phyloP scores from a whole-genome alignment of 1,140 invertebrate genomes.

The Diabrotica virgifera region DNA sequence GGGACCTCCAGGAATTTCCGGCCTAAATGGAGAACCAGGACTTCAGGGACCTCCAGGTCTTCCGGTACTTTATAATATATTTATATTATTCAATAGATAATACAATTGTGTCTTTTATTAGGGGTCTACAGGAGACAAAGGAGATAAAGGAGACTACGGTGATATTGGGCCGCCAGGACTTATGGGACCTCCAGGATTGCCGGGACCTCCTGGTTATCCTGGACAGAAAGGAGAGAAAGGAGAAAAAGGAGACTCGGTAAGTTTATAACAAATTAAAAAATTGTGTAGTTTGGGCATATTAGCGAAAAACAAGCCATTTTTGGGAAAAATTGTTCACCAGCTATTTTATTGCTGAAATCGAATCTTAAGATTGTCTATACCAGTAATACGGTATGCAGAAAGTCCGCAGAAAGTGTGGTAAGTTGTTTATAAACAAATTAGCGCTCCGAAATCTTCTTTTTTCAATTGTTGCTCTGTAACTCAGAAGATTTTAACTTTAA shows the following conservation, averaged over 20 bases:
- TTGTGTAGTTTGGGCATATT: too few species aligned
- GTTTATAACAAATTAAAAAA: constrained; percentile 38
- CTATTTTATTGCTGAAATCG: too few species aligned
- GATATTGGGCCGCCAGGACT: constrained; percentile 87
- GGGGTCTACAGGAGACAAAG: constrained; percentile 79
- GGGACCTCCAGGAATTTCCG: constrained; percentile 76
- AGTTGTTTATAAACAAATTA: too few species aligned
- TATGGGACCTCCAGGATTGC: constrained; percentile 70
- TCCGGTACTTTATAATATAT: constrained; percentile 53
- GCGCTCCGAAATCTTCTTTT: too few species aligned
- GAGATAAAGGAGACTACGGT: constrained; percentile 86
- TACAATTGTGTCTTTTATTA: constrained; percentile 37
- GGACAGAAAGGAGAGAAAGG: constrained; percentile 86
- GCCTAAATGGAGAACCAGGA: constrained; percentile 79
- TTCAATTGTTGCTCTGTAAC: too few species aligned
- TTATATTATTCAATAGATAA: too few species aligned
- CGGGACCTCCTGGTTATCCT: constrained; percentile 77
- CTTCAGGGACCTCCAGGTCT: constrained; percentile 82
- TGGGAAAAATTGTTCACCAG: too few species aligned
- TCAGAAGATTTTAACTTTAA: too few species aligned
- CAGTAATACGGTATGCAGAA: too few species aligned
- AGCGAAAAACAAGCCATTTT: too few species aligned
- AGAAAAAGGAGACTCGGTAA: constrained; percentile 89
- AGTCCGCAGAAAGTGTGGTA: too few species aligned
- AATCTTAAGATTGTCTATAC: too few species aligned